Percentiles rank a stretch among this genome's conserved stretches.
Evolutionary conservation across 2,113 vertebrate genomes (phyloP).

Genomic region (western clawed frog (Xenopus tropicalis)): UCB_Xtro_10.0 CM004445.2:132867501-132868000

Average conservation of each 20-base stretch:
- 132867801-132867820: conserved; percentile 1
- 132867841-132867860: not conserved
- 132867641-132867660: no score
- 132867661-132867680: no score
- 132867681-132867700: conserved; percentile 63
- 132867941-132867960: conserved; percentile 12
- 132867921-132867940: conserved; percentile 7
- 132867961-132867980: conserved; percentile 1
- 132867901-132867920: not conserved
- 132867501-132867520: no score
- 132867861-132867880: no score
- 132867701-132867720: conserved; percentile 30
- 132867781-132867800: not conserved
- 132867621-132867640: no score
- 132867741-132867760: conserved; percentile 16
- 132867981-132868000: not conserved
- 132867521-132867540: no score
- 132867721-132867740: conserved; percentile 26
- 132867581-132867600: no score
- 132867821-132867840: not conserved
- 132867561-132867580: no score
- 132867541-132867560: no score
- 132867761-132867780: conserved; percentile 26
- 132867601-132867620: no score
- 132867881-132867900: conserved; percentile 9